A percentile compares a stretch with the other conserved stretches of the same genome.
These are phyloP conservation scores for Drosophila sordidula DNA, from an alignment of 2,888 invertebrate genomes.

Conservation along the genomic window DNA sequence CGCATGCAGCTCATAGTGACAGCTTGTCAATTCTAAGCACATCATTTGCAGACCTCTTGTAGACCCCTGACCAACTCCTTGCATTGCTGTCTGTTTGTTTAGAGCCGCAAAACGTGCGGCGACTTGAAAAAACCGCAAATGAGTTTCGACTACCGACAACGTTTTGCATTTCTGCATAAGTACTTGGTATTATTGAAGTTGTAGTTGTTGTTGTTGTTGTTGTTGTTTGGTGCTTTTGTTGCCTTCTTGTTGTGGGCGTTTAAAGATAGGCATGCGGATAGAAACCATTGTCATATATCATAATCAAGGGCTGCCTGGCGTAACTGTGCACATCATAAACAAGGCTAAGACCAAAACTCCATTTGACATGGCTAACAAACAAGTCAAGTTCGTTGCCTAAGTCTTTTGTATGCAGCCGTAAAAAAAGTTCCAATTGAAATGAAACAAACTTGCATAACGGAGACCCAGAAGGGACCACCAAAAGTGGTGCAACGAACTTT, in stretches of 20 bases:
- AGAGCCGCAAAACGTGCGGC: constrained; percentile 74
- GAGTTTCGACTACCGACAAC: constrained; percentile 65
- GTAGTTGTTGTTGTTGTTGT: constrained; percentile 12
- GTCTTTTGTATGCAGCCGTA: constrained; percentile 61
- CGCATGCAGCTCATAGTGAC: constrained; percentile 53
- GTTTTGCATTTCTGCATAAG: constrained; percentile 70
- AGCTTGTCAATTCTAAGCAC: constrained; percentile 79
- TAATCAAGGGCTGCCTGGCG: constrained; percentile 66
- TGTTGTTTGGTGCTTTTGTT: constrained; percentile 19
- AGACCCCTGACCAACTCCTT: constrained; percentile 46
- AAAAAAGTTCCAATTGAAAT: constrained; percentile 21
- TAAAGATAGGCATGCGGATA: constrained; percentile 28
- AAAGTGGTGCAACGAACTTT: constrained; percentile 28
- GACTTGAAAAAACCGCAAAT: constrained; percentile 76
- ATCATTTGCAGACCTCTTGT: constrained; percentile 54
- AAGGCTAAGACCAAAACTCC: constrained; percentile 31
- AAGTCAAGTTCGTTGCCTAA: constrained; percentile 68
- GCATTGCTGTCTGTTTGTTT: constrained; percentile 56
- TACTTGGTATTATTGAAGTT: constrained; percentile 36
- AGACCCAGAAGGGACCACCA: constrained; percentile 59
- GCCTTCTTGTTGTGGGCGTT: constrained; percentile 46
- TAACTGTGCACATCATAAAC: constrained; percentile 58
- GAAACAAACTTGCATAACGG: constrained; percentile 57
- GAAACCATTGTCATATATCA: constrained; percentile 65
- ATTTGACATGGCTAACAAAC: constrained; percentile 57